phyloP scores from a whole-genome alignment of 1,140 invertebrate genomes.

The Orius insidiosus region DNA sequence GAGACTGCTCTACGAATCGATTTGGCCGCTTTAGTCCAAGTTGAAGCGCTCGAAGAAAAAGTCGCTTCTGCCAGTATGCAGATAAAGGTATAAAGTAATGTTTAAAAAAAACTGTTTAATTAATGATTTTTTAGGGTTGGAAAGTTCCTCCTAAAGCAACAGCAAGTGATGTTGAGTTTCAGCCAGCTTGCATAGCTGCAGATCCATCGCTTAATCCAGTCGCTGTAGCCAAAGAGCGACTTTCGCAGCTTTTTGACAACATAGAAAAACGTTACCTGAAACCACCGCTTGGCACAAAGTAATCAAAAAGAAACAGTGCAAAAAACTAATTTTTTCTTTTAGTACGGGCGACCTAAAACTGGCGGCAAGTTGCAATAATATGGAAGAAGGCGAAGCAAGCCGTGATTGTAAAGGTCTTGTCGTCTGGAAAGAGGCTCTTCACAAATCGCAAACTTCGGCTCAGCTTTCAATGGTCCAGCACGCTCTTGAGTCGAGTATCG shows the following conservation, averaged over 20 bases:
- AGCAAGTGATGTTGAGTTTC: constrained; percentile 37
- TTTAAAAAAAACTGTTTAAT: no score
- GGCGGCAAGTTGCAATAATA: constrained; percentile 19
- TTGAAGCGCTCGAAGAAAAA: constrained; percentile 82
- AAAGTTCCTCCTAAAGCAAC: constrained; percentile 46
- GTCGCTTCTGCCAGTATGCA: constrained; percentile 87
- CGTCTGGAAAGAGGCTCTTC: constrained; percentile 76
- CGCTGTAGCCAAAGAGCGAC: constrained; percentile 51
- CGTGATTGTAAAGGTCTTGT: constrained; percentile 41
- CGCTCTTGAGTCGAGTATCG: constrained; percentile 77
- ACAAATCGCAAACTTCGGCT: constrained; percentile 62
- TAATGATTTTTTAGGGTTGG: constrained; percentile 61
- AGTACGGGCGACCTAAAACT: constrained; percentile 12
- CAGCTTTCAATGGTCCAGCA: constrained; percentile 82
- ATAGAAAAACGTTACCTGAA: constrained; percentile 87
- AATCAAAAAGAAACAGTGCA: constrained; percentile 6
- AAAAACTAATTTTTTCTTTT: not conserved
- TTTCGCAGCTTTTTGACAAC: constrained; percentile 68
- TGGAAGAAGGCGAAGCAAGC: constrained; percentile 17
- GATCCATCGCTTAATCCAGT: constrained; percentile 39
- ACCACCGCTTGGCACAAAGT: constrained; percentile 56
- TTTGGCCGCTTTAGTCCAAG: constrained; percentile 62
- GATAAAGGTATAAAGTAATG: constrained; percentile 48
- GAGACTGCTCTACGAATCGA: constrained; percentile 63
- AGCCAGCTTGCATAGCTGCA: constrained; percentile 31